Base-by-base conservation (phyloP, 2,797 vertebrate species). In the Enteromius unitaeniatus region DNA sequence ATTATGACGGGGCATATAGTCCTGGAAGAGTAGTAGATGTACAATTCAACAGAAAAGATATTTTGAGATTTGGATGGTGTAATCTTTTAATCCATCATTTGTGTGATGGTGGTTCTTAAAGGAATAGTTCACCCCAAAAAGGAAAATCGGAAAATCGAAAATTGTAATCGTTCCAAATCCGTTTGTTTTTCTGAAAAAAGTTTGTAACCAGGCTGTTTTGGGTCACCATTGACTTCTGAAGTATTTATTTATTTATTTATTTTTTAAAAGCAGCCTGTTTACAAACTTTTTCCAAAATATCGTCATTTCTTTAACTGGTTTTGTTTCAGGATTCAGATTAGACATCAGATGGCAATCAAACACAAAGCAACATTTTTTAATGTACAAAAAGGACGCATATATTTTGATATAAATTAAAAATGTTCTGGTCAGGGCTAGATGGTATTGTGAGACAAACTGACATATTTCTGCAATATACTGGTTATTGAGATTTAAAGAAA, bases 1-100 rank as follows among this genome's bases (percentile, higher is more conserved):
- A 23, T 21, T 51, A 37, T 74, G 58, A 47, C n/a, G 60, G 40
- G 65, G 77, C 47, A 67, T 65, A n/a, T 19, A 65, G 70, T n/a
- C 51, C 28, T 53, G 23, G 23, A 53, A 40, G 3, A 79, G 70
- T 23, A 49, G 47, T 11, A 79, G 19, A 15, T 65, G 10, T 58
- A n/a, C 26, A 53, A n/a, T 34, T 74, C 8, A 74, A 53, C 65
- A 45, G 9, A 42, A 58, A 45, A 28, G 53, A 28, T n/a, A 19
- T 47, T 78, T 64, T 64, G 40, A 4, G 37, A 45, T 42, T 26
- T 78, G 75, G 23, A 26, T 6, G 7, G 11, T 21, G 47, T 31
- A 60, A 26, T 62, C 34, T 60, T 65, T 77, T 31, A 31, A 28
- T 64, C 17, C 26, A 45, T 49, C 23, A 47, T 67, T 34, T 51